Evolutionary conservation across 2,888 invertebrate species (phyloP), one percentile per base, ranked within the genome.

Genomic region (Mermis nigrescens): DNA sequence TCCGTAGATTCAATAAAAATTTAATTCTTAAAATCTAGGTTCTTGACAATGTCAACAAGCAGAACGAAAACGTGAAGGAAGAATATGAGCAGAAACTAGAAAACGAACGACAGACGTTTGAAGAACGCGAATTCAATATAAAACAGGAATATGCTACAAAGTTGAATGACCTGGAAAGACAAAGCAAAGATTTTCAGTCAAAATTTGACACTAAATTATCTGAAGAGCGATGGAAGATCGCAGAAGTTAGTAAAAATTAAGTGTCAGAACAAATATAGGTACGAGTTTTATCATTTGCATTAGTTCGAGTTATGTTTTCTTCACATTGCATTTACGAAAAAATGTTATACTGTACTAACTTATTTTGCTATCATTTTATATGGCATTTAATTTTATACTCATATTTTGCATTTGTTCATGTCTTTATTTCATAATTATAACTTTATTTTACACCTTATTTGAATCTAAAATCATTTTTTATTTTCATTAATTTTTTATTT

Each of bases 81-180:
- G 66, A 68, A 48, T 71, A 67, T 55, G 70, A 71, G 56, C 61
- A 65, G 46, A 60, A 68, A 26, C 61, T 72, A 32, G 64, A 65
- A 7, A 63, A 65, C 24, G 61, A 51, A 31, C 58, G 66, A 15
- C 60, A 58, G 12, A 63, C 66, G 54, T 69, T 69, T 2, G 71
- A 71, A 54, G 65, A 68, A 22, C 63, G 71, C 2, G 70, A 71
- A 52, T 66, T 66, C 57, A 63, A 65, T 1, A 66, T 71, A 64
- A 68, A 68, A 53, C 65, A 68, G 54, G 70, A 70, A 60, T 69
- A 70, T 60, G 66, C 66, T 27, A 63, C 63, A 46, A 70, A 70
- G 51, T 60, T 72, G 56, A 69, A 68, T 57, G 69, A 72, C 55
- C 58, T 70, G 15, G 71, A 71, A 58, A 68, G 69, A 58, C 69